A percentile compares a stretch with the other conserved stretches of the same genome.
Evolutionary conservation across 2,113 vertebrate genomes (phyloP).

Genomic region (Choloepus hoffmanni): DNA sequence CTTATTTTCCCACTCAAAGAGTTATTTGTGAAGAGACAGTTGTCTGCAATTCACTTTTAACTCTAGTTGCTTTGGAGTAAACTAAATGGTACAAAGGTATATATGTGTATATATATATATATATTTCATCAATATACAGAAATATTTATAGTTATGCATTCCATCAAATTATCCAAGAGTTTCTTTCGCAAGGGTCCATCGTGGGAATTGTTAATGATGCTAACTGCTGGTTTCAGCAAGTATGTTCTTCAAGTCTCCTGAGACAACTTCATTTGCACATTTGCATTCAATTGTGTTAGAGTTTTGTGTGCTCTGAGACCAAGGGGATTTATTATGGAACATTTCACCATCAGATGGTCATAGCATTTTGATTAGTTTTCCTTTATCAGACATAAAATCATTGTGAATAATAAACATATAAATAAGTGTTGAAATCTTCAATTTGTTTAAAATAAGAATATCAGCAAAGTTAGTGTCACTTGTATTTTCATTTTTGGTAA

Average conservation of each 20-base stretch:
- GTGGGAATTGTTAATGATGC: constrained; percentile 66
- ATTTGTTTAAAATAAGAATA: constrained; percentile 65
- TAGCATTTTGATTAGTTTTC: constrained; percentile 74
- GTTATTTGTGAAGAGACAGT: background rate
- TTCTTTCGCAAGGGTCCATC: constrained; percentile 11
- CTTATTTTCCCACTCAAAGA: constrained; percentile 24
- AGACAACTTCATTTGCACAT: constrained; percentile 57
- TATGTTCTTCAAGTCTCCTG: constrained; percentile 64
- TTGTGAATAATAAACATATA: constrained; percentile 72
- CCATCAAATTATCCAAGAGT: constrained; percentile 67
- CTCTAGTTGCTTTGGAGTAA: background rate
- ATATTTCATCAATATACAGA: constrained; percentile 70
- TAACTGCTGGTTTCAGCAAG: constrained; percentile 62
- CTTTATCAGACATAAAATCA: constrained; percentile 69
- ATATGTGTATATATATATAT: constrained; percentile 68
- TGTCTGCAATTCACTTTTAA: constrained; percentile 37
- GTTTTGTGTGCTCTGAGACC: constrained; percentile 78
- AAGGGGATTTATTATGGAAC: constrained; percentile 81
- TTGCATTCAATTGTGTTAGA: constrained; percentile 69
- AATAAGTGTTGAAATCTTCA: constrained; percentile 71
- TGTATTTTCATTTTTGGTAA: constrained; percentile 77
- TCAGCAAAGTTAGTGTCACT: constrained; percentile 47
- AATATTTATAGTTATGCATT: constrained; percentile 69
- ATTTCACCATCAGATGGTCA: constrained; percentile 27
- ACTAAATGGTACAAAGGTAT: background rate